Evolutionary conservation across 2,797 vertebrate genomes (phyloP), one percentile per base, ranked within the genome.

Genomic region (Scyliorhinus canicula): DNA sequence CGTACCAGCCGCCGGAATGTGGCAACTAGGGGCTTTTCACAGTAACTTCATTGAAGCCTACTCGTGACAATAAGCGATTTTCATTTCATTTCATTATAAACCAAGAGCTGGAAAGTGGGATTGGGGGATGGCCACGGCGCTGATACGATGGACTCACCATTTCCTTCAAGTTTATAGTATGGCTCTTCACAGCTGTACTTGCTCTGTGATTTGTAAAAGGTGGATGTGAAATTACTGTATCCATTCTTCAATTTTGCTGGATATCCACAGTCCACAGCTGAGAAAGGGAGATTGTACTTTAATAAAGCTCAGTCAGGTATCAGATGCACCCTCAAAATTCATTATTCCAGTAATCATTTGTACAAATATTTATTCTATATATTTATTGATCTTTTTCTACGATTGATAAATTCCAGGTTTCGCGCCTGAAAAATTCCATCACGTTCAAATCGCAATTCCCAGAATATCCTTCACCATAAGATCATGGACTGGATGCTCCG

Each of bases 231-330:
- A 0, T 95, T 88, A 0, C 96, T 96, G 21, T 96, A 95, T 94
- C 93, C 96, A 31, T 97, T 96, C 3, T 40, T 60, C 90, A 97
- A 95, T 94, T 96, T 7, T 0, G 95, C 52, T 5, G 98, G 98
- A 4, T 35, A 0, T 2, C 98, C 98, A 69, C 99, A 99, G 94
- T 98, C 96, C 95, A 99, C 97, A 96, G 96, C 99, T 99, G 93
- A 35, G 8, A 95, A 79, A 93, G 95, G 65, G 71, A 95, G 95
- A 28, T 24, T 9, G 28, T 31, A 24, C 4, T 11, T 12, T 40
- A 14, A 47, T 40, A 16, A 88, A 57, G 12, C 47, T 14, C 40
- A 31, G 9, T 47, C 26, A 50, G 57, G 40, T 71, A 44, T 31
- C 28, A 71, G 69, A 1, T 28, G 26, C 85, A 50, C 95, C 96